Conservation (phyloP, 2,797 vertebrate genomes). For the Numenius phaeopus region DNA sequence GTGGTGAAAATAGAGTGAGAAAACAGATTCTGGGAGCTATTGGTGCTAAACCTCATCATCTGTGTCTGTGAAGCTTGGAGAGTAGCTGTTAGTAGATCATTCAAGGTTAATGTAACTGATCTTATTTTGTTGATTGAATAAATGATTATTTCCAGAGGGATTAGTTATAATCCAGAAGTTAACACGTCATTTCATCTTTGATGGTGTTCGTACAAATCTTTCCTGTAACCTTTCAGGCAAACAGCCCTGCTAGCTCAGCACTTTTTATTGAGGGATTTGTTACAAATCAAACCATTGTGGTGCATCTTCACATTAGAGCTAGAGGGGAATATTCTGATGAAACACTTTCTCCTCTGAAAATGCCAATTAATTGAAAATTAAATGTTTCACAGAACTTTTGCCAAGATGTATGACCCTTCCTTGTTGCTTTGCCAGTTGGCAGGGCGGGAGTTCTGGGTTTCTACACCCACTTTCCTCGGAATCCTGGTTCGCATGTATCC, state of each 20-base stretch:
- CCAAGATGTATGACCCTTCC: neutral
- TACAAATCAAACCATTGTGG: neutral
- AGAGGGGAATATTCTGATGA: neutral
- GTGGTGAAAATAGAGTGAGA: neutral
- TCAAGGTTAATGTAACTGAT: slow-evolving; percentile 50
- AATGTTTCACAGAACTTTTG: neutral
- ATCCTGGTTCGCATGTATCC: neutral
- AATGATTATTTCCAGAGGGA: slow-evolving; percentile 58
- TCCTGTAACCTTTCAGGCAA: neutral
- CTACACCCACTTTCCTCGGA: neutral
- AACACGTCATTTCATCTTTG: slow-evolving; percentile 26
- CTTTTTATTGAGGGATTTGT: neutral
- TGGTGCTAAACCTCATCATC: neutral
- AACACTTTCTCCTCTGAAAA: neutral
- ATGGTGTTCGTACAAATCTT: slow-evolving; percentile 16
- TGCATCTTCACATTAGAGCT: neutral
- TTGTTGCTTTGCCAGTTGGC: neutral
- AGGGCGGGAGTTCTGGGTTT: neutral
- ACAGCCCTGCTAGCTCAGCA: slow-evolving; percentile 32
- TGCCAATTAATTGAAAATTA: neutral
- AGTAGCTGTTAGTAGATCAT: neutral
- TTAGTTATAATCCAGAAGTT: slow-evolving; percentile 58
- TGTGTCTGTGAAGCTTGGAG: neutral
- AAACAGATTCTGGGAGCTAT: neutral
- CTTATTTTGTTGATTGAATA: slow-evolving; percentile 54